A percentile compares a stretch with the other conserved stretches of the same genome.
Evolutionary conservation across 2,113 vertebrate genomes (phyloP).

Genomic region (Butorides virescens): DNA sequence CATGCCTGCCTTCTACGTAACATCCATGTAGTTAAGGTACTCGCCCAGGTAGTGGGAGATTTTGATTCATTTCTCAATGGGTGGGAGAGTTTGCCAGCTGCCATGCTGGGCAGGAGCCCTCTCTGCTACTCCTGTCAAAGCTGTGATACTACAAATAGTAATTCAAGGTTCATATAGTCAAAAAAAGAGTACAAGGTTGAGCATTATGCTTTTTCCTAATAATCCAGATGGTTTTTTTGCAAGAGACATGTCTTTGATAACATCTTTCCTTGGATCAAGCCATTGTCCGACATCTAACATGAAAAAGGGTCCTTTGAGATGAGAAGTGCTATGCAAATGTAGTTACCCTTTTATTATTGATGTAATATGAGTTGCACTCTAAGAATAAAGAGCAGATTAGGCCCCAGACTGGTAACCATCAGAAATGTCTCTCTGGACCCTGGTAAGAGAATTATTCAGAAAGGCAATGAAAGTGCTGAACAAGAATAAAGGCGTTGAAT

Average conservation of each 20-base stretch:
- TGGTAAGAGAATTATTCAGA: neutral
- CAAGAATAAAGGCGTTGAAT: neutral
- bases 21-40: neutral
- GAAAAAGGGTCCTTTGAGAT: neutral
- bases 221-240: neutral
- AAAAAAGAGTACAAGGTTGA: neutral
- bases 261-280: neutral
- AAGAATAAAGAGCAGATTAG: neutral
- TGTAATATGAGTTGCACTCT: neutral
- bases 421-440: neutral
- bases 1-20: neutral
- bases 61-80: neutral
- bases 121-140: neutral
- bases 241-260: neutral
- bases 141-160: neutral
- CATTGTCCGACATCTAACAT: neutral
- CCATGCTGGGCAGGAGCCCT: neutral
- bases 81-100: neutral
- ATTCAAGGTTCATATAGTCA: neutral
- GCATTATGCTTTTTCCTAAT: neutral
- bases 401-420: neutral
- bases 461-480: neutral
- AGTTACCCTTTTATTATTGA: neutral
- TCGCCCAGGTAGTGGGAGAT: neutral
- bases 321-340: neutral